These are phyloP conservation scores for Megastigmus dorsalis DNA, from an alignment of 2,888 invertebrate genomes.

Conservation along the genomic window DNA sequence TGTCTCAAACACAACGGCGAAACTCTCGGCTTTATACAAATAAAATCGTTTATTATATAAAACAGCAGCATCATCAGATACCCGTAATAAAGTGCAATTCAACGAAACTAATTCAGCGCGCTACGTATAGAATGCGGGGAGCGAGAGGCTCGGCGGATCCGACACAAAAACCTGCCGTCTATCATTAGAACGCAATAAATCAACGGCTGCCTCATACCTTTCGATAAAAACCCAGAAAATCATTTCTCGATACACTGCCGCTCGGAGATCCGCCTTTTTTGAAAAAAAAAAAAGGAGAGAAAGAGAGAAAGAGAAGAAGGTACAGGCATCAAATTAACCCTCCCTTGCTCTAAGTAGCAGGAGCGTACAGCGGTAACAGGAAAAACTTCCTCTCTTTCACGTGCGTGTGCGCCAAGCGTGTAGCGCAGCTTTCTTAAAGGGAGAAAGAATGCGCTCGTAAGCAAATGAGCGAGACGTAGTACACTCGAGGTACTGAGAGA, in stretches of 20 bases:
- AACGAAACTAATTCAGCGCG: no score
- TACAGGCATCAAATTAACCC: slow-evolving; percentile 31
- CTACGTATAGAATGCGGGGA: no score
- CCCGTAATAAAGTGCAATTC: no score
- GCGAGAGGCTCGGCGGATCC: background rate
- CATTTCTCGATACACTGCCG: slow-evolving; percentile 6
- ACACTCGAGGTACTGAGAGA: background rate
- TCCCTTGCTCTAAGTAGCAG: no score
- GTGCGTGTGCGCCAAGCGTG: background rate
- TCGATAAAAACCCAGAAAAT: slow-evolving; percentile 33
- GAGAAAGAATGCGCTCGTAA: slow-evolving; percentile 3
- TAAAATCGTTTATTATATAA: no score
- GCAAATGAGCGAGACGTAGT: slow-evolving; percentile 24
- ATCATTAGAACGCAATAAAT: slow-evolving; percentile 41
- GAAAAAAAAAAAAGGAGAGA: slow-evolving; percentile 1
- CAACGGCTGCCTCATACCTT: background rate
- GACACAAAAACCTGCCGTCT: slow-evolving; percentile 3
- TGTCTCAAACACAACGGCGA: no score
- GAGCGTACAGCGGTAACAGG: background rate
- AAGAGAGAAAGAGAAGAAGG: slow-evolving; percentile 3
- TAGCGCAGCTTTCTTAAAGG: background rate
- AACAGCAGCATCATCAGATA: no score
- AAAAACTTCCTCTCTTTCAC: slow-evolving; percentile 34
- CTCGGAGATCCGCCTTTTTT: no score
- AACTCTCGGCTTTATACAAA: no score